These are phyloP conservation scores for Gandaritis pyraliata DNA, from an alignment of 2,888 invertebrate genomes.

Conservation along the genomic window DNA sequence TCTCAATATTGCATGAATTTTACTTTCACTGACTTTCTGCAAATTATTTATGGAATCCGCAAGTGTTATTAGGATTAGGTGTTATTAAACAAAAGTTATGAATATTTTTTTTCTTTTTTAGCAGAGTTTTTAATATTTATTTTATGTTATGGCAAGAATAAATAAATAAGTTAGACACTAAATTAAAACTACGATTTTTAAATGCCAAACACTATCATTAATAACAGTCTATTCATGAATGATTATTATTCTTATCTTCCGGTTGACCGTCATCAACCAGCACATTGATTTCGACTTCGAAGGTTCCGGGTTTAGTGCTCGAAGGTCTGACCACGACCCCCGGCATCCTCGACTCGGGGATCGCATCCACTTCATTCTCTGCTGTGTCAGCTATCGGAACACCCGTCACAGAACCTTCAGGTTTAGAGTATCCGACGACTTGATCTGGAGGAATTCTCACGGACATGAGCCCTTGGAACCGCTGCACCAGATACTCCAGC, in stretches of 20 bases:
- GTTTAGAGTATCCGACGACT: slow-evolving; percentile 61
- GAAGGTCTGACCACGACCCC: slow-evolving; percentile 71
- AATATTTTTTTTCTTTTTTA: no score
- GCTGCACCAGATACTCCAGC: slow-evolving; percentile 87
- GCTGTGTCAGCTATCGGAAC: slow-evolving; percentile 64
- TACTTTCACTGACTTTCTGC: slow-evolving; percentile 35
- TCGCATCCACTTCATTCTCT: slow-evolving; percentile 78
- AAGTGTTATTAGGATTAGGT: not conserved
- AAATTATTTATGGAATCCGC: slow-evolving; percentile 2
- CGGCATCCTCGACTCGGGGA: slow-evolving; percentile 73
- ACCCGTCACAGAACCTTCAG: slow-evolving; percentile 40
- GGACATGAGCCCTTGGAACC: slow-evolving; percentile 88
- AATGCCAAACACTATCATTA: slow-evolving; percentile 50
- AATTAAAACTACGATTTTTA: slow-evolving; percentile 41
- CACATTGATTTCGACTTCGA: slow-evolving; percentile 74
- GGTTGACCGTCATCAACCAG: slow-evolving; percentile 75
- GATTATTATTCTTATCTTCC: slow-evolving; percentile 52
- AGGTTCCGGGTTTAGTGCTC: slow-evolving; percentile 71
- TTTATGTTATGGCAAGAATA: slow-evolving; percentile 74
- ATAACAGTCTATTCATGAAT: slow-evolving; percentile 25
- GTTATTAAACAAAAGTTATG: no score
- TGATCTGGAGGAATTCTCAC: slow-evolving; percentile 85
- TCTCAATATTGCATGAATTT: slow-evolving; percentile 8
- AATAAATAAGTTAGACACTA: slow-evolving; percentile 49
- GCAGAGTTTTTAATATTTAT: slow-evolving; percentile 40